Evolutionary conservation across 2,888 invertebrate genomes (phyloP).

Genomic region (Macaria notata): DNA sequence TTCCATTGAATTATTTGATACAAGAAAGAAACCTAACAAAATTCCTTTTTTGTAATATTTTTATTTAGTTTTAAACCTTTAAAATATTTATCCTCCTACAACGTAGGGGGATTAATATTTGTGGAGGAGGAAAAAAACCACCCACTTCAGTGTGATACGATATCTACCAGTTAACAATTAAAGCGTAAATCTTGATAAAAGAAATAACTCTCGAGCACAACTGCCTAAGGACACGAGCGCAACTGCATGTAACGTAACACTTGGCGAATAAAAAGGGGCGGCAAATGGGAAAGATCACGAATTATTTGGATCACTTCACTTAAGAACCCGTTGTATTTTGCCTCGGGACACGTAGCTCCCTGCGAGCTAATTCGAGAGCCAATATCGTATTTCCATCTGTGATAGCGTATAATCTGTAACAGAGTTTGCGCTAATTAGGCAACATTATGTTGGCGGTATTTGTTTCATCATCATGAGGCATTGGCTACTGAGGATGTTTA

Average conservation of each 20-base stretch:
- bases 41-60: too few relatives aligned
- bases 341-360: constrained; percentile 35
- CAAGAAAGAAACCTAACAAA: too few relatives aligned
- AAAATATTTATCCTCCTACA: too few relatives aligned
- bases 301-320: constrained; percentile 10
- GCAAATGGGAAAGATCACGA: constrained; percentile 10
- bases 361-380: constrained; percentile 23
- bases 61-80: too few relatives aligned
- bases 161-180: too few relatives aligned
- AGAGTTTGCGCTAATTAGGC: constrained; percentile 19
- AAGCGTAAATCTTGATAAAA: too few relatives aligned
- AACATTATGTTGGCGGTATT: constrained; percentile 8
- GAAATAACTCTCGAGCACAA: too few relatives aligned
- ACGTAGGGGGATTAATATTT: too few relatives aligned
- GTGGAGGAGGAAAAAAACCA: too few relatives aligned
- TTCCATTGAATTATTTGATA: too few relatives aligned
- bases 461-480: constrained; percentile 1
- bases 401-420: constrained; percentile 26
- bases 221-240: too few relatives aligned
- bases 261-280: not conserved
- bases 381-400: constrained; percentile 35
- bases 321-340: constrained; percentile 24
- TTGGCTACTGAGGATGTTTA: constrained; percentile 24
- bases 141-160: too few relatives aligned
- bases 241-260: not conserved